phyloP scores from a whole-genome alignment of 2,113 vertebrate species.

The Anguilla japonica region DNA sequence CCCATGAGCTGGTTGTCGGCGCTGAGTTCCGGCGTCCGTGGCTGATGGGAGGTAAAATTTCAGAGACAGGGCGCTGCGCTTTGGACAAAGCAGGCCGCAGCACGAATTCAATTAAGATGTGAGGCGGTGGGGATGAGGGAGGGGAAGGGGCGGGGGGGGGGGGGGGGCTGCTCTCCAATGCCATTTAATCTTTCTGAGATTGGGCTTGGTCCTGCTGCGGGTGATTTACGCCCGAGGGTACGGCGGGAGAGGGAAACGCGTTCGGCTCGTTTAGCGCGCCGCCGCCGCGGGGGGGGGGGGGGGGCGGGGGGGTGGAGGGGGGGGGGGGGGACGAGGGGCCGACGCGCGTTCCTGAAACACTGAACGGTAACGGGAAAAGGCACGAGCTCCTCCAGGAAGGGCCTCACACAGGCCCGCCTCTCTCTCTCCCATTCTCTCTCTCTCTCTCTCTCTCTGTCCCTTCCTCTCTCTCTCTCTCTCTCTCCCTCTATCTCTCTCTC shows the following conservation, averaged over 20 bases:
- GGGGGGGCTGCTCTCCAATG: conserved; percentile 42
- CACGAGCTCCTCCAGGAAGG: conserved; percentile 41
- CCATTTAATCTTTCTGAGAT: conserved; percentile 61
- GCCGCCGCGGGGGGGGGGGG: background rate
- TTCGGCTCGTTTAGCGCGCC: conserved; percentile 54
- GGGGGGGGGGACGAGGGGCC: conserved; percentile 23
- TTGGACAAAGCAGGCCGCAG: conserved; percentile 40
- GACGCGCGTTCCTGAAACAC: conserved; percentile 23
- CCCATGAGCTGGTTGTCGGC: conserved; percentile 4
- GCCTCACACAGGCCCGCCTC: conserved; percentile 27
- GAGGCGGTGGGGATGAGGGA: conserved; percentile 39
- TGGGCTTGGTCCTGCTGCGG: conserved; percentile 56
- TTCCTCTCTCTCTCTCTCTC: too few species aligned
- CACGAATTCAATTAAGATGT: conserved; percentile 65
- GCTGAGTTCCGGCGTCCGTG: conserved; percentile 45
- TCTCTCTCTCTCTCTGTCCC: too few species aligned
- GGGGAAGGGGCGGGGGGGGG: too few species aligned
- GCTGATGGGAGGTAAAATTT: conserved; percentile 18
- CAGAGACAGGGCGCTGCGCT: conserved; percentile 28
- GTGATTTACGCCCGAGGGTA: conserved; percentile 63
- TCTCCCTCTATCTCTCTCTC: too few species aligned
- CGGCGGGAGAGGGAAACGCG: conserved; percentile 44
- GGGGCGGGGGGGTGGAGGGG: background rate
- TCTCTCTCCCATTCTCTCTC: background rate
- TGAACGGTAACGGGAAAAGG: conserved; percentile 31